Conservation (phyloP, 2,888 invertebrate species). For the Campoplex nolae region DNA sequence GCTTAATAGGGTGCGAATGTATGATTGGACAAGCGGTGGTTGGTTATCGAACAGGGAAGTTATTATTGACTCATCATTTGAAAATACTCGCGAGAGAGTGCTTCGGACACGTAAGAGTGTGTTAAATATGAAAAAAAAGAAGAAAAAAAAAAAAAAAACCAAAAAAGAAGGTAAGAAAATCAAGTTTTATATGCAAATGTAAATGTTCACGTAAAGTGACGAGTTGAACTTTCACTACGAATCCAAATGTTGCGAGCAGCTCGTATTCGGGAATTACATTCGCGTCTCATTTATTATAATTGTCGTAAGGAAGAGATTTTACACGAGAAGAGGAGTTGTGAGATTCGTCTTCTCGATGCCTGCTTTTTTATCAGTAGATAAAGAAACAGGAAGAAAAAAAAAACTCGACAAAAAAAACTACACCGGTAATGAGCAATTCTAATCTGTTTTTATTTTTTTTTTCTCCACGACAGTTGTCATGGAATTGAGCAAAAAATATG, state of each 20-base stretch:
- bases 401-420: neutral
- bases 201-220: conserved; percentile 15
- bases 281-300: conserved; percentile 47
- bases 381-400: neutral
- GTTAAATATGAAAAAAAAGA: conserved; percentile 31
- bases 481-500: neutral
- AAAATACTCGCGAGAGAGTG: conserved; percentile 32
- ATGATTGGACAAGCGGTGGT: neutral
- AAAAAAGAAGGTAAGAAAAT: conserved; percentile 1
- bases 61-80: conserved; percentile 46
- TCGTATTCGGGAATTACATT: conserved; percentile 48
- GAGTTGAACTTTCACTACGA: conserved; percentile 62
- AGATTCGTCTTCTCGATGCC: conserved; percentile 18
- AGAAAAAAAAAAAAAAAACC: neutral
- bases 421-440: conserved; percentile 2
- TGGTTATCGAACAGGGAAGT: conserved; percentile 35
- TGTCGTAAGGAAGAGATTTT: conserved; percentile 24
- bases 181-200: neutral
- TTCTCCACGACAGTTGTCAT: neutral
- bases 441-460: neutral
- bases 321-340: conserved; percentile 14
- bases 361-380: neutral
- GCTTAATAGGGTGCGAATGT: neutral
- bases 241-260: conserved; percentile 48
- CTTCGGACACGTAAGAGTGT: neutral